These are phyloP conservation scores for Daubentonia madagascariensis DNA, from an alignment of 2,113 vertebrate genomes.

Conservation along the genomic window DNA sequence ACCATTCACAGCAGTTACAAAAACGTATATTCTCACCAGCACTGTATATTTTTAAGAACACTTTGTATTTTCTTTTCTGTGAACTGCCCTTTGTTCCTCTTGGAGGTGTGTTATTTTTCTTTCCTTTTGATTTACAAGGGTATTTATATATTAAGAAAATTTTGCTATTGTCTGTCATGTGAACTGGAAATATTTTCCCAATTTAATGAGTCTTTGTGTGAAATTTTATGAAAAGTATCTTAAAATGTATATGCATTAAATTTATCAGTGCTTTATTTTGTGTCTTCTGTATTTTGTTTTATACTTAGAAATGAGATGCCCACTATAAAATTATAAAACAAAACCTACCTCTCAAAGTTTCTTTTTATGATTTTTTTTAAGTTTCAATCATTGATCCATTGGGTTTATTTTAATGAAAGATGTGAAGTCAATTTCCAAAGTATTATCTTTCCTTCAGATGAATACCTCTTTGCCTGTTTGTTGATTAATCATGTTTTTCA, in stretches of 20 bases:
- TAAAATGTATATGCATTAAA: not conserved
- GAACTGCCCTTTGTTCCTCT: not conserved
- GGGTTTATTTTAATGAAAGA: not conserved
- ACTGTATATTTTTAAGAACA: not conserved
- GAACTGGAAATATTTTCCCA: not conserved
- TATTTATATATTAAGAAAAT: not conserved
- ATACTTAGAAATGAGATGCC: not conserved
- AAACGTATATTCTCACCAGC: not conserved
- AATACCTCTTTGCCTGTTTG: not conserved
- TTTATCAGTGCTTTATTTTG: not conserved
- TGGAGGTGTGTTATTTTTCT: not conserved
- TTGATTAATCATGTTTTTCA: not conserved
- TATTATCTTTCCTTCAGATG: not conserved
- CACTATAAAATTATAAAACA: not conserved
- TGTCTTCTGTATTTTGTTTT: not conserved
- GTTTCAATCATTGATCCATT: not conserved
- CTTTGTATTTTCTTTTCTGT: not conserved
- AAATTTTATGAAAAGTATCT: not conserved
- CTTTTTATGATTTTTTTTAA: not conserved
- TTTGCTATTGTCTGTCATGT: not conserved
- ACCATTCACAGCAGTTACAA: not conserved
- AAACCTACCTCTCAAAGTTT: not conserved
- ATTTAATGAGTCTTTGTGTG: not conserved
- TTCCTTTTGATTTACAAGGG: not conserved
- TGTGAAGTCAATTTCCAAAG: not conserved